Base-by-base conservation (phyloP, 2,888 invertebrate species). In the Choreutis nemorana region DNA sequence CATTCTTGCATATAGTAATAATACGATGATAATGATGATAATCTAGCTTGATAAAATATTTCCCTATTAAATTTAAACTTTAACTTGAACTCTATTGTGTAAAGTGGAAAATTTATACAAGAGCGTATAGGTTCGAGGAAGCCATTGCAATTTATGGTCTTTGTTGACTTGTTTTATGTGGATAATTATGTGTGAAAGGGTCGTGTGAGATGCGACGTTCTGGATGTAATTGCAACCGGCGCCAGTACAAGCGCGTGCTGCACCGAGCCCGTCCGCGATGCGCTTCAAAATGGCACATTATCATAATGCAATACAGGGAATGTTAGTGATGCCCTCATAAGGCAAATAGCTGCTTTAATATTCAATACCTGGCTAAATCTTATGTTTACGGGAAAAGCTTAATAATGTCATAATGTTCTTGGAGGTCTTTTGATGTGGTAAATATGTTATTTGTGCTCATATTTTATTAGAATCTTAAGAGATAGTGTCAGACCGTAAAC, bases 271-370 rank as follows among this genome's bases (percentile, higher is more conserved):
- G 48, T 46, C 39, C 34, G 31, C 38, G 63, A 64, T 61, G 62
- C 56, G 60, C 63, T 55, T 65, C 60, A 55, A 71, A 72, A 71
- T 70, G 66, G 66, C 68, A 60, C 59, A 72, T 72, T 73, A 75
- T 64, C 67, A 72, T 72, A 71, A 72, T 68, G 65, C 63, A 65
- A 63, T 56, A 63, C 59, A 55, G 49, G 67, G 64, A 68, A 71
- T 71, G 59, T 50, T 60, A 64, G 62, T 54, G 56, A 66, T 63
- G 61, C 55, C 60, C 56, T 49, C 51, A 55, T 62, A 60, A 52
- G 59, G 62, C 36, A 51, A 46, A 53, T 44, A 39, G 40, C 44
- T 44, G 47, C 47, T 55, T 56, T 47, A 49, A 55, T 62, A 62
- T 55, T n/a, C n/a, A n/a, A n/a, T n/a, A n/a, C n/a, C n/a, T n/a